A percentile compares a stretch with the other conserved stretches of the same genome.
Evolutionary conservation across 2,888 invertebrate genomes (phyloP).

Genomic region (Drosophila robusta): DNA sequence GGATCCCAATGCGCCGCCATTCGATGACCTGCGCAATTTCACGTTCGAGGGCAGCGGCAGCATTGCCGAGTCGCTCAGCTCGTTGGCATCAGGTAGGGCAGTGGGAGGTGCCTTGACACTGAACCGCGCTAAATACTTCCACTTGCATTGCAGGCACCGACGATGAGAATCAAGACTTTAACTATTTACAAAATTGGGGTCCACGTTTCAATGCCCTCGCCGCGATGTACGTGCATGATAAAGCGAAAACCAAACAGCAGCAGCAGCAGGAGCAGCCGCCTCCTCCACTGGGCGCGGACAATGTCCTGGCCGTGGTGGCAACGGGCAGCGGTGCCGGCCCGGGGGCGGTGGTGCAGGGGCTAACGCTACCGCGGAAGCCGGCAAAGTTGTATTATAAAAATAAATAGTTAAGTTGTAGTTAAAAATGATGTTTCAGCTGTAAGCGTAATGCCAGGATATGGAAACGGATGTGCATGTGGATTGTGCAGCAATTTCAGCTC

Average conservation of each 20-base stretch:
- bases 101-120: slow-evolving; percentile 23
- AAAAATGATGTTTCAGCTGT: slow-evolving; percentile 77
- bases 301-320: slow-evolving; percentile 60
- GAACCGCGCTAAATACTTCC: background rate
- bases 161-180: slow-evolving; percentile 98
- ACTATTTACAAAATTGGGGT: slow-evolving; percentile 98
- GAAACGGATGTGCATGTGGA: slow-evolving; percentile 25
- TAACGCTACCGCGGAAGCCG: slow-evolving; percentile 32
- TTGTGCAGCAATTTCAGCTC: slow-evolving; percentile 41
- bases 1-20: slow-evolving; percentile 98
- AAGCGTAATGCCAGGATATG: slow-evolving; percentile 56
- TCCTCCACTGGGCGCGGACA: slow-evolving; percentile 42
- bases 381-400: slow-evolving; percentile 79
- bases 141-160: slow-evolving; percentile 90
- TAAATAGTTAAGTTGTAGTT: slow-evolving; percentile 79
- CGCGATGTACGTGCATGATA: slow-evolving; percentile 92
- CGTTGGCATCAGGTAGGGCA: slow-evolving; percentile 94
- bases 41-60: slow-evolving; percentile 99
- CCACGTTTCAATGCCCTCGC: slow-evolving; percentile 98
- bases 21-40: slow-evolving; percentile 99
- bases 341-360: slow-evolving; percentile 52
- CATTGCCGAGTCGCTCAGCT: slow-evolving; percentile 97
- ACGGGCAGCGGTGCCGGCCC: slow-evolving; percentile 72
- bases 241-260: slow-evolving; percentile 71
- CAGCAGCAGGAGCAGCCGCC: slow-evolving; percentile 24